Evolutionary conservation across 2,888 invertebrate species (phyloP).

Genomic region (Ormyrus nitidulus): DNA sequence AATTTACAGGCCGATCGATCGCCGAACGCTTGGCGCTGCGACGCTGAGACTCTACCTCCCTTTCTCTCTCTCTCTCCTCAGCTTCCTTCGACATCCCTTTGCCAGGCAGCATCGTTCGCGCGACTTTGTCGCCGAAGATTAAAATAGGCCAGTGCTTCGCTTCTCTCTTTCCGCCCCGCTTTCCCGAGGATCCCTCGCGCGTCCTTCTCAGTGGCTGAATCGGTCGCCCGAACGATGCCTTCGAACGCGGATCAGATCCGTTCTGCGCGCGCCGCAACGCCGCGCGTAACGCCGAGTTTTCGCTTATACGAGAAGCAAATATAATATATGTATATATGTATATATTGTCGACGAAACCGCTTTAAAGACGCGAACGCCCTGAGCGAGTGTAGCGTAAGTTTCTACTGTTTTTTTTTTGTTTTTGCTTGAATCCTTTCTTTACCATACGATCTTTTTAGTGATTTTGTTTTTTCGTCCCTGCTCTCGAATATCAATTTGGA

Average conservation of each 20-base stretch:
- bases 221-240: conserved; percentile 28
- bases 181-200: background rate
- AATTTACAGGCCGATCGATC: conserved; percentile 57
- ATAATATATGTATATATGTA: conserved; percentile 55
- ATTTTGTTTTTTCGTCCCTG: background rate
- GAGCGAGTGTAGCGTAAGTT: conserved; percentile 57
- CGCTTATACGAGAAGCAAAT: conserved; percentile 55
- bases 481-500: conserved; percentile 17
- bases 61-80: background rate
- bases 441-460: conserved; percentile 18
- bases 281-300: conserved; percentile 48
- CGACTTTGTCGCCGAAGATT: conserved; percentile 13
- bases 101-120: conserved; percentile 20
- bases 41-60: conserved; percentile 11
- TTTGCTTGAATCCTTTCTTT: conserved; percentile 22
- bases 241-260: too few relatives aligned
- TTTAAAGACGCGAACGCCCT: conserved; percentile 52
- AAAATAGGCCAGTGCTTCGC: conserved; percentile 11
- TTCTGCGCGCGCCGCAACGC: conserved; percentile 1
- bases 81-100: background rate
- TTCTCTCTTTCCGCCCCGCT: background rate
- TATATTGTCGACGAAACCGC: conserved; percentile 56
- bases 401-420: conserved; percentile 41
- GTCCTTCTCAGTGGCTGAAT: background rate
- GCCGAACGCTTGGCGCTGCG: conserved; percentile 44